Conservation (phyloP, 2,888 invertebrate species). For the Apodemia zela region DNA sequence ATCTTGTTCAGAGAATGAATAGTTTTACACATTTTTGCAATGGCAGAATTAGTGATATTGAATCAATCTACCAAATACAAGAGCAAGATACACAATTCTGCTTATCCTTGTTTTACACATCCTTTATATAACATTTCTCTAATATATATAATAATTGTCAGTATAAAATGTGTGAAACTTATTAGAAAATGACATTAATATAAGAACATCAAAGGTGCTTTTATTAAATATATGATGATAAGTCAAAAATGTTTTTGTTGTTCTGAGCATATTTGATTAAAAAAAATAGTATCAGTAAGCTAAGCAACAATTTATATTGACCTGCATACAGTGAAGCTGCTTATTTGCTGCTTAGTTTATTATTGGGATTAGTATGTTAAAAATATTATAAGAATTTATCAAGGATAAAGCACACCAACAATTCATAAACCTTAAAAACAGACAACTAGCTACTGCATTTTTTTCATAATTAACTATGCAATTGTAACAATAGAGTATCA, state of each 20-base stretch:
- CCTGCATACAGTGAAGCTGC: constrained; percentile 24
- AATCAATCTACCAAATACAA: not conserved
- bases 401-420: constrained; percentile 37
- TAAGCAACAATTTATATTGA: constrained; percentile 25
- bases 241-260: constrained; percentile 13
- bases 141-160: not conserved
- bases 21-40: constrained; percentile 6
- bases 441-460: constrained; percentile 36
- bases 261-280: not conserved
- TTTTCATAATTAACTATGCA: constrained; percentile 49
- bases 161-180: constrained; percentile 7
- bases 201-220: constrained; percentile 5
- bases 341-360: constrained; percentile 24
- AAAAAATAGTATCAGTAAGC: constrained; percentile 19
- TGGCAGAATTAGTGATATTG: not conserved
- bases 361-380: constrained; percentile 36
- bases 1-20: constrained; percentile 11
- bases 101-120: constrained; percentile 11
- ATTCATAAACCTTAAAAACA: constrained; percentile 30
- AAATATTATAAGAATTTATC: constrained; percentile 30
- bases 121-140: not conserved
- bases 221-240: not conserved
- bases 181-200: not conserved
- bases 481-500: constrained; percentile 50
- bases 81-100: constrained; percentile 2